Conservation (phyloP, 53 echinoderm and acorn worm genomes). For the Luidia sarsii region DNA sequence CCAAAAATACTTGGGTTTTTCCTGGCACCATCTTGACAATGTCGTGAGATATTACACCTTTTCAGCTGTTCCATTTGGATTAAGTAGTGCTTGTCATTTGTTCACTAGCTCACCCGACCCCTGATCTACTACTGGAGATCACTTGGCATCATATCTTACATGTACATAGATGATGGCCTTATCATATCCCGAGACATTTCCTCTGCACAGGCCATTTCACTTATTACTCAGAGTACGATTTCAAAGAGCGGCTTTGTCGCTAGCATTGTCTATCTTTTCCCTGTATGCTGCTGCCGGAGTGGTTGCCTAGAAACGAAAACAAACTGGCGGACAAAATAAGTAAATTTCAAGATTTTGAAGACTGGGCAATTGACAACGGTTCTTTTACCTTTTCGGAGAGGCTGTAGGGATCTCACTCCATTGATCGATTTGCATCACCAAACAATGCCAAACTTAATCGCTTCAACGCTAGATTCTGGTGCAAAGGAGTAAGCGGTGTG, state of each 20-base stretch:
- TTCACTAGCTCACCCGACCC: constrained; percentile 51
- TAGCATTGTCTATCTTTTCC: neutral
- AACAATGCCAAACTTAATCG: constrained; percentile 11
- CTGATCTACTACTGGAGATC: constrained; percentile 22
- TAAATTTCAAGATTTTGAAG: constrained; percentile 20
- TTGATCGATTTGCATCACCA: constrained; percentile 51
- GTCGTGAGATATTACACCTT: constrained; percentile 19
- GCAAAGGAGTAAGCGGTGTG: constrained; percentile 31
- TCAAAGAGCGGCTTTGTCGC: constrained; percentile 9
- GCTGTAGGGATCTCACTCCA: constrained; percentile 55
- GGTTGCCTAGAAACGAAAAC: constrained; percentile 42
- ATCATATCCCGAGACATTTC: neutral
- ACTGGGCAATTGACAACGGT: constrained; percentile 25
- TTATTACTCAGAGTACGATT: constrained; percentile 4
- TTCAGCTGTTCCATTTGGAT: constrained; percentile 20
- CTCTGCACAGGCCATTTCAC: neutral
- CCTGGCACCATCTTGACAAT: constrained; percentile 21
- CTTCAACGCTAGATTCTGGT: constrained; percentile 55
- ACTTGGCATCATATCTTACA: neutral
- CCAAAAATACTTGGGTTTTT: constrained; percentile 47
- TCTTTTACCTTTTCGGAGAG: constrained; percentile 29
- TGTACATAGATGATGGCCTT: constrained; percentile 53
- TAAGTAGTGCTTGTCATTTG: constrained; percentile 38
- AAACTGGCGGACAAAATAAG: constrained; percentile 47
- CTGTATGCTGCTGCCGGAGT: constrained; percentile 11